A percentile compares a stretch with the other conserved stretches of the same genome.
phyloP scores from a whole-genome alignment of 2,797 vertebrate genomes.

The Peromyscus eremicus region DNA sequence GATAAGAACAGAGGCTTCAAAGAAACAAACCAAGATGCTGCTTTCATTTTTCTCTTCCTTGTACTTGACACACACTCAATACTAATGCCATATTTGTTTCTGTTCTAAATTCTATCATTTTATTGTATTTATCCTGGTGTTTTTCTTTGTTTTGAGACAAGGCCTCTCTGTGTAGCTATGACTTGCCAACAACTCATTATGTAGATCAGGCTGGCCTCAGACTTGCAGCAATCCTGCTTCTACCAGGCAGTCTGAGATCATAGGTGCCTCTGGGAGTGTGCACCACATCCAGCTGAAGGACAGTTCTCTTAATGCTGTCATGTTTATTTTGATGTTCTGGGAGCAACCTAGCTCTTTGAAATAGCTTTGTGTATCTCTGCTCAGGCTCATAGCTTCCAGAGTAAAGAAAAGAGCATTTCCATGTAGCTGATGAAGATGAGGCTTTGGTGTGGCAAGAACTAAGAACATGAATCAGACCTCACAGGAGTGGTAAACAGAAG shows the following conservation, averaged over 20 bases:
- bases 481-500: not conserved
- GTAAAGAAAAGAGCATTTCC: not conserved
- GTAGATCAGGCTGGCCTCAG: not conserved
- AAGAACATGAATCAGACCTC: not conserved
- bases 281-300: not conserved
- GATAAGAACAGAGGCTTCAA: not conserved
- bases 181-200: not conserved
- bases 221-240: not conserved
- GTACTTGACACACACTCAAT: not conserved
- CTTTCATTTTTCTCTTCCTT: conserved; percentile 30
- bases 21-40: not conserved
- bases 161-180: not conserved
- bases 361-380: not conserved
- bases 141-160: not conserved
- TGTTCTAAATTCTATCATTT: not conserved
- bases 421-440: not conserved
- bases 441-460: not conserved
- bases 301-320: not conserved
- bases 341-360: conserved; percentile 2
- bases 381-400: not conserved
- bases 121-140: not conserved
- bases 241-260: not conserved
- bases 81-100: not conserved
- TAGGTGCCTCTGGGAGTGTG: not conserved
- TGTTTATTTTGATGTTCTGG: not conserved